phyloP scores from a whole-genome alignment of 1,140 invertebrate genomes.

The Trachymyrmex cornetzi region DNA sequence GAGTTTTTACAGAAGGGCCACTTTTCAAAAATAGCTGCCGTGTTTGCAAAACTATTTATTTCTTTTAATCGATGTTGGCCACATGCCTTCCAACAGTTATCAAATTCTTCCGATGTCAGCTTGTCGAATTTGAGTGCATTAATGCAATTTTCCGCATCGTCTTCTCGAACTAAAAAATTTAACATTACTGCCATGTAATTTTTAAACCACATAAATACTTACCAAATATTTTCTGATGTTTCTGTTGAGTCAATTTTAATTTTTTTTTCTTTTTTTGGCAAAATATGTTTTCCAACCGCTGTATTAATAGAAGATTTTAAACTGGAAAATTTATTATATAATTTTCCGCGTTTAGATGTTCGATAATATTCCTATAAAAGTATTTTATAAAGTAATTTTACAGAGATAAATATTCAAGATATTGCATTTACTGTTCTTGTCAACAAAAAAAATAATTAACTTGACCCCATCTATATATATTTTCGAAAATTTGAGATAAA shows the following conservation, averaged over 20 bases:
- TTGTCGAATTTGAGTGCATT: slow-evolving; percentile 12
- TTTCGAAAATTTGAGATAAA: too few relatives aligned
- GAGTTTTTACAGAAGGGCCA: slow-evolving; percentile 6
- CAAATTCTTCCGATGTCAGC: slow-evolving; percentile 4
- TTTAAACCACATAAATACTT: slow-evolving; percentile 6
- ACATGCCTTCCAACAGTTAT: slow-evolving; percentile 11
- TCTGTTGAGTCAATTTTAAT: not conserved
- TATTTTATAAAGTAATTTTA: not conserved
- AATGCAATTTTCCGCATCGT: slow-evolving; percentile 21
- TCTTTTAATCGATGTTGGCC: slow-evolving; percentile 18
- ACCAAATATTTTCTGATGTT: slow-evolving; percentile 26
- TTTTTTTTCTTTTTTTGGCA: slow-evolving; percentile 3
- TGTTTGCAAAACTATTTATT: not conserved
- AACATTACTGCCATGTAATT: not conserved
- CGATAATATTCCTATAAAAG: slow-evolving; percentile 34
- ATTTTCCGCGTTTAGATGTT: slow-evolving; percentile 19
- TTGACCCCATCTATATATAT: too few relatives aligned
- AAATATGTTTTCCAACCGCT: slow-evolving; percentile 7
- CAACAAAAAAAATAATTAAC: not conserved
- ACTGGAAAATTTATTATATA: slow-evolving; percentile 23
- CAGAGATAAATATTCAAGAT: not conserved
- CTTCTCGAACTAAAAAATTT: slow-evolving; percentile 11
- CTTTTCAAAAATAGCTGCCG: slow-evolving; percentile 20
- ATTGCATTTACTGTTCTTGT: slow-evolving; percentile 5
- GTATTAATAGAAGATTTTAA: slow-evolving; percentile 18